Base-by-base conservation (phyloP, 2,888 invertebrate genomes). In the Lacanobia oleracea region DNA sequence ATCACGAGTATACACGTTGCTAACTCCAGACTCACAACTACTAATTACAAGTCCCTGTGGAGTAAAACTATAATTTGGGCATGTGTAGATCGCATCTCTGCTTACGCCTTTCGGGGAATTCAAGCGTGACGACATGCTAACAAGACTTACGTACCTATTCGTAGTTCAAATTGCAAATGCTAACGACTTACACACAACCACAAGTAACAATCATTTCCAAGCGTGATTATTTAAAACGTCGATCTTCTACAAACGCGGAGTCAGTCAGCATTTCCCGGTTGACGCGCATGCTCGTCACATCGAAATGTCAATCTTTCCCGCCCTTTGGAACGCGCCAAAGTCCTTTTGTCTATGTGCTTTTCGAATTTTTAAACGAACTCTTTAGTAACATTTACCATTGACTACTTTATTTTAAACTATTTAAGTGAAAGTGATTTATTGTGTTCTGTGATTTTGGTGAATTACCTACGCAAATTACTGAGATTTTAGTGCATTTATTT, bases 231-330 rank as follows among this genome's bases (percentile, higher is more conserved):
- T 87, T 87, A 88, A 85, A 88, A 84, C 82, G 83, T 75, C 79
- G 84, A 81, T 83, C 82, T 75, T 80, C 61, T 74, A 74, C 74
- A 75, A 77, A 77, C 75, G 62, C 75, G 64, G 79, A 85, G 81
- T 87, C 92, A 93, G 93, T 93, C 81, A 87, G 82, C 83, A 88
- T 90, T 89, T 90, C 88, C 86, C 90, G 81, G 84, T 84, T 79
- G 87, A 68, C 79, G 89, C 86, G 91, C 83, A 81, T 86, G 83
- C 90, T 88, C 82, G 91, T 90, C 86, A 72, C 67, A 66, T 73
- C 82, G 85, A 88, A 86, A 88, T 91, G 91, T 81, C 76, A 87
- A 76, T 81, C 86, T 76, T 89, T 90, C 88, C 86, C 86, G 88
- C 87, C 83, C 67, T 73, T 74, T 8, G 66, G 40, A 67, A 61